phyloP scores from a whole-genome alignment of 2,797 vertebrate species.

The Gambusia yucatana region DNA sequence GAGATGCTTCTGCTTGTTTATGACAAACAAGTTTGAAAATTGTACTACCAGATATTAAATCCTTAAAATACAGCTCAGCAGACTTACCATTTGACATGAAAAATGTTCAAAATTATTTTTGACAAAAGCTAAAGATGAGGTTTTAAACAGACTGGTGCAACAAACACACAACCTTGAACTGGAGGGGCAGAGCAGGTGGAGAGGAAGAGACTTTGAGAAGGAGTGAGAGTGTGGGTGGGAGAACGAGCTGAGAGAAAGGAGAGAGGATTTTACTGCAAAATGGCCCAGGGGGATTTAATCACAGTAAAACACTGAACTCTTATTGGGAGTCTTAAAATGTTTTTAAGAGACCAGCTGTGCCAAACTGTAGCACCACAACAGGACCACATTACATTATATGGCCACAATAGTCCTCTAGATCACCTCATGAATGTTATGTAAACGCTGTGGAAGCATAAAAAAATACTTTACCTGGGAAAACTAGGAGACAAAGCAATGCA shows the following conservation, averaged over 20 bases:
- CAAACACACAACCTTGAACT: slow-evolving; percentile 49
- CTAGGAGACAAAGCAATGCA: not conserved
- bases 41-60: not conserved
- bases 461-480: not conserved
- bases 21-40: slow-evolving; percentile 1
- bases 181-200: slow-evolving; percentile 55
- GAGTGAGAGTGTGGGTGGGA: slow-evolving; percentile 50
- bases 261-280: slow-evolving; percentile 72
- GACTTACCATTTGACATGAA: slow-evolving; percentile 22
- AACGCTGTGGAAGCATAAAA: slow-evolving; percentile 30
- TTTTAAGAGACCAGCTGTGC: slow-evolving; percentile 80
- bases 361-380: slow-evolving; percentile 69
- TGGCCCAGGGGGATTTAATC: slow-evolving; percentile 76
- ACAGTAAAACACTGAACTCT: slow-evolving; percentile 79
- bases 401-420: slow-evolving; percentile 62
- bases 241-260: slow-evolving; percentile 9
- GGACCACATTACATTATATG: slow-evolving; percentile 65
- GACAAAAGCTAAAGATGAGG: slow-evolving; percentile 35
- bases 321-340: slow-evolving; percentile 77
- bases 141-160: slow-evolving; percentile 22
- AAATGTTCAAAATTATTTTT: slow-evolving; percentile 25
- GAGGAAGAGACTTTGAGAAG: slow-evolving; percentile 52
- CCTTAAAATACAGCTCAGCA: not conserved
- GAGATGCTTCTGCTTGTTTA: not conserved
- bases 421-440: slow-evolving; percentile 64